Conservation (phyloP, 1,140 invertebrate genomes). For the Anadara kagoshimensis region DNA sequence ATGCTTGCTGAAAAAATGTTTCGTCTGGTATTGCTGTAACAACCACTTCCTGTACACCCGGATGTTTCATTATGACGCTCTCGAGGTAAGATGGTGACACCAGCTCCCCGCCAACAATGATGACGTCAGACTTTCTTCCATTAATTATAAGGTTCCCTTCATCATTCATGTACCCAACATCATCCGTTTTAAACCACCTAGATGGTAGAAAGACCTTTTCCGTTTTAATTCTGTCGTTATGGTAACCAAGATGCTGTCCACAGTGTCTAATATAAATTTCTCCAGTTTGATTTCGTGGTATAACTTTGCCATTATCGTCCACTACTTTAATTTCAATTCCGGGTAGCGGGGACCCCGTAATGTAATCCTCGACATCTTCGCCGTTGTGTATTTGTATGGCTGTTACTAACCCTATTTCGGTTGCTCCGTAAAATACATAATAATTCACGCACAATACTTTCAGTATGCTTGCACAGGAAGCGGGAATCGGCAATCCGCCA, state of each 20-base stretch:
- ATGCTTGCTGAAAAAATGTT: background rate
- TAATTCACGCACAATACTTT: background rate
- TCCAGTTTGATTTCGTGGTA: background rate
- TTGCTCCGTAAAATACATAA: background rate
- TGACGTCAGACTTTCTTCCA: conserved; percentile 4
- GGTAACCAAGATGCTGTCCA: background rate
- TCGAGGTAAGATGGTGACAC: background rate
- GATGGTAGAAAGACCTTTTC: background rate
- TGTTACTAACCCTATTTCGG: background rate
- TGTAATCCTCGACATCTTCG: background rate
- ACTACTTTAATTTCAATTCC: conserved; percentile 17
- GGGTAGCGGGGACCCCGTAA: background rate
- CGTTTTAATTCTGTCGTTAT: background rate
- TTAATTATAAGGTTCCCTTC: background rate
- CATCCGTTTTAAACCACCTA: conserved; percentile 21
- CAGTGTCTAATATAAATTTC: conserved; percentile 2
- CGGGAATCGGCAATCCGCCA: background rate
- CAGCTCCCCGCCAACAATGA: background rate
- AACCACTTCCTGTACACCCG: conserved; percentile 7
- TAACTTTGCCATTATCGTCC: background rate
- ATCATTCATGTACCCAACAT: background rate
- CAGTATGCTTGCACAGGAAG: background rate
- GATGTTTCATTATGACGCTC: background rate
- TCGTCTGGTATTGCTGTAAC: background rate
- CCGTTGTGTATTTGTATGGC: background rate